These are phyloP conservation scores for Drosophila infuscata DNA, from an alignment of 2,888 invertebrate genomes.

Conservation along the genomic window DNA sequence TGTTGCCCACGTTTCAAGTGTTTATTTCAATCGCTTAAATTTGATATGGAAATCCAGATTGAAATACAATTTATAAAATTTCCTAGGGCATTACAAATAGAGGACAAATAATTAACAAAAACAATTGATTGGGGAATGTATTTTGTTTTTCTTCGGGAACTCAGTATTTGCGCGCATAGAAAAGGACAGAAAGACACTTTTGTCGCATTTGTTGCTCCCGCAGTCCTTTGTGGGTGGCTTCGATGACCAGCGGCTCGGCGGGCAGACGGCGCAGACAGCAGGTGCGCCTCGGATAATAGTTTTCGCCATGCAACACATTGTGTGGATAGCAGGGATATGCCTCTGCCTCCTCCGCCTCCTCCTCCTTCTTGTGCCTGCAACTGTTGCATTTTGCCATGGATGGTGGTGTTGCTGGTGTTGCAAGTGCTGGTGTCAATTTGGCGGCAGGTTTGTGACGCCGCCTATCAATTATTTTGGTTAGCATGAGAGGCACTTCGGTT, in stretches of 20 bases:
- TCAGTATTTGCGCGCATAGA: slow-evolving; percentile 31
- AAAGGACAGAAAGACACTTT: slow-evolving; percentile 27
- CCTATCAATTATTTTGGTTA: neutral
- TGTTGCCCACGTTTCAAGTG: too few relatives aligned
- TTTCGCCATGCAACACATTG: neutral
- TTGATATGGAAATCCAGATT: too few relatives aligned
- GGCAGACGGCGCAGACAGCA: slow-evolving; percentile 46
- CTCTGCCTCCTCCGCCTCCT: neutral
- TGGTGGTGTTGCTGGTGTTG: neutral
- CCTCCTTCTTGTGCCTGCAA: too few relatives aligned
- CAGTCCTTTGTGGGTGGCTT: slow-evolving; percentile 36
- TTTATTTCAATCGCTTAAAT: too few relatives aligned
- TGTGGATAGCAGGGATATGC: slow-evolving; percentile 9
- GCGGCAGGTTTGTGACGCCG: neutral
- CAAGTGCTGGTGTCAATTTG: neutral
- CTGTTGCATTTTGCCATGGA: too few relatives aligned
- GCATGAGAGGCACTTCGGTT: neutral
- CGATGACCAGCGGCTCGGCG: slow-evolving; percentile 37
- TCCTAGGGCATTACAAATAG: neutral
- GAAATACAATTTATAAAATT: neutral
- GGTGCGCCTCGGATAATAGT: slow-evolving; percentile 24
- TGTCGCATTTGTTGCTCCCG: slow-evolving; percentile 33
- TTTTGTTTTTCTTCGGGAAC: neutral
- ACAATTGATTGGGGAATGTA: neutral
- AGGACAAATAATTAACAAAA: neutral